These are phyloP conservation scores for Gonioctena quinquepunctata DNA, from an alignment of 1,140 invertebrate species.

Conservation along the genomic window DNA sequence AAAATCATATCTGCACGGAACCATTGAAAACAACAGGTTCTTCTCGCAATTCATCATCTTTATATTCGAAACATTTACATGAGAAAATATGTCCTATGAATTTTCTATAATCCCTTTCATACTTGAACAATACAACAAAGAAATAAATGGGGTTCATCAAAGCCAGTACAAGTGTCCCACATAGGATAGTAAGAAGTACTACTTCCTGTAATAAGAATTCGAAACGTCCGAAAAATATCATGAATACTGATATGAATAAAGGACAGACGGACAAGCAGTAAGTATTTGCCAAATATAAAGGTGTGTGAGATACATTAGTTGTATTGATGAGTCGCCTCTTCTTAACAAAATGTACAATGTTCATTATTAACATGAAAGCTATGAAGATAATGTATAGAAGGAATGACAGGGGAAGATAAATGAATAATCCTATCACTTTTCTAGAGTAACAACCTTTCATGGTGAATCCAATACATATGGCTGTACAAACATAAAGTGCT, in stretches of 20 bases:
- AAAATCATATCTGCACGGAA: too few species aligned
- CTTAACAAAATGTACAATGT: too few species aligned
- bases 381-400: not conserved
- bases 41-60: conserved; percentile 6
- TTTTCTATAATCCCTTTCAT: conserved; percentile 6
- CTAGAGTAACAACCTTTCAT: not conserved
- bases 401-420: not conserved
- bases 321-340: conserved; percentile 6
- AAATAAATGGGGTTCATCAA: conserved; percentile 2
- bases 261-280: not conserved
- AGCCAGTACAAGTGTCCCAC: too few species aligned
- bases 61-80: not conserved
- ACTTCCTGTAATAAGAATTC: too few species aligned
- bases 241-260: not conserved
- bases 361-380: conserved; percentile 18
- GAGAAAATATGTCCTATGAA: not conserved
- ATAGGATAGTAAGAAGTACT: too few species aligned
- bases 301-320: not conserved
- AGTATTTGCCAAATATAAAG: not conserved
- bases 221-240: too few species aligned
- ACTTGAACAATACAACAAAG: conserved; percentile 7
- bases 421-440: too few species aligned
- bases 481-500: not conserved
- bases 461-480: not conserved
- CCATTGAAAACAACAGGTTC: conserved; percentile 12